These are phyloP conservation scores for Epirrita christyi DNA, from an alignment of 2,888 invertebrate species.

Conservation along the genomic window DNA sequence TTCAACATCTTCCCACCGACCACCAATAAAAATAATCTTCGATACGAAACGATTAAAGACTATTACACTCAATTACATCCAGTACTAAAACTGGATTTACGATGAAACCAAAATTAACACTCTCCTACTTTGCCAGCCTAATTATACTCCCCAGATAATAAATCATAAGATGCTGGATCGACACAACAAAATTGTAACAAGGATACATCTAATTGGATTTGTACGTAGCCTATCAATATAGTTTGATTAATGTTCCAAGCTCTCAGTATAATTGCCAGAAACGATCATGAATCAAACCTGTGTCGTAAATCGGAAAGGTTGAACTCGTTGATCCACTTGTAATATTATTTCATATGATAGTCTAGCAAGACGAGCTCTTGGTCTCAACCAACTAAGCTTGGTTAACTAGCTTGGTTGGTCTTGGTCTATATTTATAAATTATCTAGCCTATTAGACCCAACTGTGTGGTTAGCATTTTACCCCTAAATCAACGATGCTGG, in stretches of 20 bases:
- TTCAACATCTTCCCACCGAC: constrained; percentile 54
- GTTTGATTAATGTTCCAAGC: constrained; percentile 76
- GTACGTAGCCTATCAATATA: constrained; percentile 80
- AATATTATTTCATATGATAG: constrained; percentile 37
- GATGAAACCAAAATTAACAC: constrained; percentile 76
- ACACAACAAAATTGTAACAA: constrained; percentile 71
- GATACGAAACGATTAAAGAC: constrained; percentile 59
- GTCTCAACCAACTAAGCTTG: neutral
- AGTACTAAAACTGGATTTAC: constrained; percentile 71
- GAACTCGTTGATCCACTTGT: constrained; percentile 62
- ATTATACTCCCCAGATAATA: constrained; percentile 69
- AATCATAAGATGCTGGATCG: constrained; percentile 68
- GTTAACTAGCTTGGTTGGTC: no score
- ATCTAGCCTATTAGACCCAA: no score
- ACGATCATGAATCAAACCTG: constrained; percentile 78
- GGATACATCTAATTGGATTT: constrained; percentile 81
- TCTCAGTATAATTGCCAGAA: constrained; percentile 77
- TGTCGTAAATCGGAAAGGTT: constrained; percentile 78
- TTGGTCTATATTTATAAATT: no score
- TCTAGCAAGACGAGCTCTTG: constrained; percentile 12
- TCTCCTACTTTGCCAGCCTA: constrained; percentile 62
- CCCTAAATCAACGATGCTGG: no score
- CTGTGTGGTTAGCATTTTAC: no score
- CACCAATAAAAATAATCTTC: constrained; percentile 56
- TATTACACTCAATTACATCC: constrained; percentile 67